Evolutionary conservation across 2,888 invertebrate genomes (phyloP), one percentile per base, ranked within the genome.

Genomic region (Amitus sp.): DNA sequence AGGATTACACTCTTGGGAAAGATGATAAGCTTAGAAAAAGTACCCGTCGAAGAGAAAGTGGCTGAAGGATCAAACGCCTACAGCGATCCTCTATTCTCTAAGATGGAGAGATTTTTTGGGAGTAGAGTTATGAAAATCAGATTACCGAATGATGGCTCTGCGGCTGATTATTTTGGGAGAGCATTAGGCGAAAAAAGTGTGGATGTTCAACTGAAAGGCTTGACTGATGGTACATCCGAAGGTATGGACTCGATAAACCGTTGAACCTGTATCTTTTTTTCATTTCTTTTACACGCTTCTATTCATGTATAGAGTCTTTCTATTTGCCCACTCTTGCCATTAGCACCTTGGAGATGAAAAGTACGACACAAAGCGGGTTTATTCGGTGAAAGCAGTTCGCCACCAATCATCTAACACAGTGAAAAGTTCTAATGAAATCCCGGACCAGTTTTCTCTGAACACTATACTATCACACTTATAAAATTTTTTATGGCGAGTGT

Each of bases 191-290:
- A 73, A 23, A 78, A 73, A 46, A 71, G 74, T n/a, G 34, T 80
- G 48, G 73, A 70, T 13, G 65, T 82, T 30, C 73, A 76, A 57
- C 72, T 82, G 0, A 66, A 66, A 47, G 70, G 68, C 19, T 60
- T 82, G 30, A 71, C 73, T 3, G 63, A 65, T 0, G 81, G 77
- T 45, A 73, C 78, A 17, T 80, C 80, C 1, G 80, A 82, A 77
- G 79, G 82, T 82, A n/a, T n/a, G n/a, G 47, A 74, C 68, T 59
- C 40, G n/a, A n/a, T n/a, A n/a, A n/a, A n/a, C n/a, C 40, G n/a
- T 37, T 81, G 47, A 74, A 69, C 58, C 15, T 13, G 19, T 43
- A 23, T 27, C 10, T 4, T 17, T 42, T 42, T 37, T 17, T 37
- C n/a, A n/a, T n/a, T n/a, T n/a, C n/a, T n/a, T n/a, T n/a, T n/a